phyloP scores from a whole-genome alignment of 2,888 invertebrate species.

The Cerastis leucographa region DNA sequence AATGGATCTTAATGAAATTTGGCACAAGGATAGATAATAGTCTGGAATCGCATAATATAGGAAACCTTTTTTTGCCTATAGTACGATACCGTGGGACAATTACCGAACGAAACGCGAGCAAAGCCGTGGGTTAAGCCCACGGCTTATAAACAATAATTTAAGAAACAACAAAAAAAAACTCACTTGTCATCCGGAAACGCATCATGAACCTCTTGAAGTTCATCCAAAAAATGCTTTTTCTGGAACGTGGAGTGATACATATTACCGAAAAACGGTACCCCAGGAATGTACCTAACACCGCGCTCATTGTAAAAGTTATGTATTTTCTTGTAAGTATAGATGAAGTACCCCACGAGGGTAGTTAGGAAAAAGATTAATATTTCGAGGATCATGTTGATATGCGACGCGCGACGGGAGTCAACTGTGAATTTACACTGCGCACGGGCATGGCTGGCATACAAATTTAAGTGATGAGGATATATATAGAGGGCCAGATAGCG shows the following conservation, averaged over 20 bases:
- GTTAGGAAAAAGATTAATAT: constrained; percentile 77
- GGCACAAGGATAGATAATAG: too few species aligned
- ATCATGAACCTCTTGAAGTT: constrained; percentile 76
- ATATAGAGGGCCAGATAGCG: background rate
- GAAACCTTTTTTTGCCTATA: too few species aligned
- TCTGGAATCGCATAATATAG: too few species aligned
- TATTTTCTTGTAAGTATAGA: constrained; percentile 73
- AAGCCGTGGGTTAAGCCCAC: too few species aligned
- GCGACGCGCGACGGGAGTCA: background rate
- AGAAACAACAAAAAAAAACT: constrained; percentile 45
- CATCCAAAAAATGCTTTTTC: constrained; percentile 75
- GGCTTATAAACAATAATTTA: too few species aligned
- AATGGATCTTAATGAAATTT: too few species aligned
- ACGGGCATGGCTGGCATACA: background rate
- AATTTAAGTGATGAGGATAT: background rate
- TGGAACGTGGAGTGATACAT: constrained; percentile 68
- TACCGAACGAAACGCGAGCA: too few species aligned
- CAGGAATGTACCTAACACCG: constrained; percentile 79
- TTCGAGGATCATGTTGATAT: constrained; percentile 79
- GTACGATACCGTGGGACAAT: too few species aligned
- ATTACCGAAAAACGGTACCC: constrained; percentile 83
- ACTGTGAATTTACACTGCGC: constrained; percentile 29
- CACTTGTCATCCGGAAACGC: constrained; percentile 82
- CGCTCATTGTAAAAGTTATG: constrained; percentile 73
- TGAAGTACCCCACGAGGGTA: constrained; percentile 70